Evolutionary conservation across 2,797 vertebrate species (phyloP), one percentile per base, ranked within the genome.

Genomic region (Sebastes alutus): DNA sequence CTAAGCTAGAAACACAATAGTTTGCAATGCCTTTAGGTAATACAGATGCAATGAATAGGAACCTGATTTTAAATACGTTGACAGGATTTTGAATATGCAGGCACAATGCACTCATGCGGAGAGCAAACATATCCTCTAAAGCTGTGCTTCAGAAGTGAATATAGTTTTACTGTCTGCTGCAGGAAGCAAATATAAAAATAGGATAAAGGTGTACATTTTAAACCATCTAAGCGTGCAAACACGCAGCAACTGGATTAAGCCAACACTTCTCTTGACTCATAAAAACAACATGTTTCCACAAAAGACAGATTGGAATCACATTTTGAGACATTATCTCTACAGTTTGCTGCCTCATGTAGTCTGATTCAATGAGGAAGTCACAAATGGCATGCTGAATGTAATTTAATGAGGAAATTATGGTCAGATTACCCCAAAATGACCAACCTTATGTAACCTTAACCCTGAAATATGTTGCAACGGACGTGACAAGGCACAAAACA

Each of bases 121-220:
- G 25, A 54, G 30, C 32, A 78, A 80, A 74, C 64, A 76, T 61
- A 16, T 38, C 22, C 10, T 68, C n/a, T 65, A 27, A 75, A 83
- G 55, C 22, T 4, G 25, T 22, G 5, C 29, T 32, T 33, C 60
- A 67, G 61, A 29, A 38, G 62, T 64, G 30, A 74, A 70, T 70
- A 22, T 32, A 33, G 23, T 59, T 68, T 55, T 46, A 56, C 25
- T 14, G 3, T 52, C n/a, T 54, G 55, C 58, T 35, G 33, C 32
- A 70, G 18, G 32, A 49, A 18, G 49, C 6, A 80, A 69, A 72
- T 60, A 20, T 7, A 66, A 42, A 72, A 68, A 62, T 3, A 68
- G 70, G 35, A 38, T 11, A 20, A 68, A 25, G 7, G 18, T 42
- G 5, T 52, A 42, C 30, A 73, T 49, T 4, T 62, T 66, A 2